Evolutionary conservation across 2,797 vertebrate genomes (phyloP), one percentile per base, ranked within the genome.

Genomic region (Anguilla megastoma): DNA sequence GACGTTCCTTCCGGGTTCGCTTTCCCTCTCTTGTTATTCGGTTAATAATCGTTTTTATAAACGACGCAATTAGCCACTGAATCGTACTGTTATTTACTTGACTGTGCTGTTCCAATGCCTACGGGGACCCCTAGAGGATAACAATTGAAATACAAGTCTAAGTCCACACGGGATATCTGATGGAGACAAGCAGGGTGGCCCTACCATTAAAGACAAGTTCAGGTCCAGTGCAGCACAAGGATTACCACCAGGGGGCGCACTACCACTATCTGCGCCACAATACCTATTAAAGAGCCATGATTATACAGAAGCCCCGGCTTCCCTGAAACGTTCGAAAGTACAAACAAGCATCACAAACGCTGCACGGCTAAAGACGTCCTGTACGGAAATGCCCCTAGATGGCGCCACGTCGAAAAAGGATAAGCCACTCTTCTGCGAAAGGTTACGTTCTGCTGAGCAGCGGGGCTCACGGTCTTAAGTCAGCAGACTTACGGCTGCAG

Each of bases 361-460:
- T 74, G 69, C 56, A 10, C 84, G 21, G 84, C 74, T 84, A 48
- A 69, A 88, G 66, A 66, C 14, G 24, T 30, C 86, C 86, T 89
- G 84, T 54, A 87, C 90, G 88, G 88, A 92, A 92, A 89, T 87
- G 90, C 88, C 90, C 89, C 85, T 84, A 92, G 91, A 92, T 92
- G 91, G 91, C 89, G 86, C 82, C 63, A 66, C 88, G 74, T 63
- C 63, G 16, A 76, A 24, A 56, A 74, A 88, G 89, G 89, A 91
- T 89, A 89, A 91, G 90, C 88, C 86, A 24, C 82, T 86, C 90
- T 54, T 84, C 71, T 90, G 88, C 85, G 66, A 24, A 58, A 84
- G 1, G n/a, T 2, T 52, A 41, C 21, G 24, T 54, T 85, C 63
- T 58, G 48, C 30, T 27, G 30, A 50, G 12, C 58, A 7, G 56